These are phyloP conservation scores for Phalacrocorax aristotelis DNA, from an alignment of 2,113 vertebrate species.

Conservation along the genomic window DNA sequence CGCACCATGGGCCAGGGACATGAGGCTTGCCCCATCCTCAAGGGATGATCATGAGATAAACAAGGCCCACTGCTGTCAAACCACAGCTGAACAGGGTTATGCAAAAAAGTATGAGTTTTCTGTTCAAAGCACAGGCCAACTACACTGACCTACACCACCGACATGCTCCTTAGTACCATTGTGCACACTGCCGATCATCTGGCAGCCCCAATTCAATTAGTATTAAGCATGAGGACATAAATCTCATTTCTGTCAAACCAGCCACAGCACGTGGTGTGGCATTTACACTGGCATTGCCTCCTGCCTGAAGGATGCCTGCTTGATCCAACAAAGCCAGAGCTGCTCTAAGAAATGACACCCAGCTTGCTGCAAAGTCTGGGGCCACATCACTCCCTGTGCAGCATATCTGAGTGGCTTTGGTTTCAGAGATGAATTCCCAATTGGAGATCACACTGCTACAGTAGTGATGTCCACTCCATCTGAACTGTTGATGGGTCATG, in stretches of 20 bases:
- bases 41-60: neutral
- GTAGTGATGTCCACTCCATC: neutral
- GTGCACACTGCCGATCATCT: fast-evolving
- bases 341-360: neutral
- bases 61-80: neutral
- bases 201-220: neutral
- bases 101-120: neutral
- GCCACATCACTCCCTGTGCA: neutral
- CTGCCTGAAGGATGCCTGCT: neutral
- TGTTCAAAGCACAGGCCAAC: neutral
- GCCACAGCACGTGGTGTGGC: neutral
- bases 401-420: neutral
- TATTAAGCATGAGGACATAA: neutral
- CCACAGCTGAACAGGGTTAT: neutral
- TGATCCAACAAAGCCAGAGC: neutral
- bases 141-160: neutral
- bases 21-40: neutral
- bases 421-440: neutral
- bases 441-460: fast-evolving
- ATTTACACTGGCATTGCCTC: neutral
- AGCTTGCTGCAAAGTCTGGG: neutral
- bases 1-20: neutral
- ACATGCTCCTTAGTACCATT: fast-evolving
- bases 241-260: neutral
- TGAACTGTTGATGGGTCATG: neutral